Percentiles rank a stretch among this genome's conserved stretches.
Conservation (phyloP, 37 sponge, comb jelly and placozoan species). For the Ianthella basta region DNA sequence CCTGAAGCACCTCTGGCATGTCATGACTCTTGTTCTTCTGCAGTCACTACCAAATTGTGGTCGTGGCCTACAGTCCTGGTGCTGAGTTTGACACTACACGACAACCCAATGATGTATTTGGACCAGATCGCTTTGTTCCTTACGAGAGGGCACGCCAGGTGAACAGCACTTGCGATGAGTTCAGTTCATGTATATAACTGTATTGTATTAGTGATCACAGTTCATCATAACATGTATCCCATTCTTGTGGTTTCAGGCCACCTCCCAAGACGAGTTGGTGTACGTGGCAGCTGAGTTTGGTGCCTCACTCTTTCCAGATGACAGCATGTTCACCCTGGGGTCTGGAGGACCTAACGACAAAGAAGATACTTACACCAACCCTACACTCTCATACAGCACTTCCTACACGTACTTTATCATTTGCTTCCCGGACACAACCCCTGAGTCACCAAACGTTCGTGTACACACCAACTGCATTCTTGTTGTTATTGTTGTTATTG, state of each 20-base stretch:
- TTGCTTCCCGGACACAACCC: slow-evolving; percentile 44
- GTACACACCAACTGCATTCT: too few relatives aligned
- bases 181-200: too few relatives aligned
- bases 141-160: too few relatives aligned
- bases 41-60: slow-evolving; percentile 75
- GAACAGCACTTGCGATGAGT: too few relatives aligned
- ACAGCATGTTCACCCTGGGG: not conserved
- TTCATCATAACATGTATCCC: too few relatives aligned
- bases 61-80: slow-evolving; percentile 25
- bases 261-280: too few relatives aligned
- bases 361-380: slow-evolving; percentile 32
- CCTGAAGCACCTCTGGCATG: too few relatives aligned
- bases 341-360: slow-evolving; percentile 57
- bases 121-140: not conserved
- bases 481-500: too few relatives aligned
- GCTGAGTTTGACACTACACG: not conserved
- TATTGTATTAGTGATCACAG: too few relatives aligned
- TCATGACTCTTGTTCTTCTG: not conserved
- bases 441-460: not conserved
- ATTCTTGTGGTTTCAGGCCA: too few relatives aligned
- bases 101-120: not conserved
- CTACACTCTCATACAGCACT: slow-evolving; percentile 31
- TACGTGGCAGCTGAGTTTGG: slow-evolving; percentile 73
- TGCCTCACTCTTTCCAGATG: slow-evolving; percentile 30
- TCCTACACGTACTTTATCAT: slow-evolving; percentile 62